Evolutionary conservation across 2,888 invertebrate genomes (phyloP), one percentile per base, ranked within the genome.

Genomic region (Parochlus steinenii): DNA sequence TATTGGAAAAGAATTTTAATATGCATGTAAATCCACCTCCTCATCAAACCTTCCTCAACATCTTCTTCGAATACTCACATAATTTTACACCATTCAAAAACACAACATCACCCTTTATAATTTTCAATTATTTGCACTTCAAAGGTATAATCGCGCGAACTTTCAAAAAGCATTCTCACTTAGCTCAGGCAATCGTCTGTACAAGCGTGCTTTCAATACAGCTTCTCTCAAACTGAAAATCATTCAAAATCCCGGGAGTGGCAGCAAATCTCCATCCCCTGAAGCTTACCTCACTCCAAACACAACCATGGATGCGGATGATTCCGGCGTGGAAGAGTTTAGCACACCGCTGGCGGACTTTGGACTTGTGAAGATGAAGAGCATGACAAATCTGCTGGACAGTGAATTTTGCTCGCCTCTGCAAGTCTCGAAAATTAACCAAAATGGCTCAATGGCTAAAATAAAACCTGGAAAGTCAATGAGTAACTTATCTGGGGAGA

Each of bases 261-360:
- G 16, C 8, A 18, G 17, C 6, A 30, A 36, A 3, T 30, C 36
- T 8, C 36, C 36, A 4, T 18, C 30, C 4, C 33, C 36, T 32
- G 50, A 12, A 45, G 47, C 43, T 40, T 55, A 31, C 56, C 47
- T 51, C 39, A 59, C 58, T 25, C 58, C 59, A 22, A 59, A 59
- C 41, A 51, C 50, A 22, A 39, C 33, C 14, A 14, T 31, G 3
- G 37, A 39, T 12, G 41, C 38, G 26, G 42, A 42, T 29, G 28
- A 52, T 35, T 44, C 48, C 5, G 50, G 45, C 22, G 44, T 45
- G 8, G 57, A 58, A 22, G 56, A 56, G 14, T 58, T 51, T 31
- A 48, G 52, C 12, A 58, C 58, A 7, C 58, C 58, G 5, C 41
- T 52, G 38, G 48, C 46, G 15, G 58, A 36, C 6, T 18, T 30